Evolutionary conservation across 2,797 vertebrate genomes (phyloP).

Genomic region (Tapera naevia): DNA sequence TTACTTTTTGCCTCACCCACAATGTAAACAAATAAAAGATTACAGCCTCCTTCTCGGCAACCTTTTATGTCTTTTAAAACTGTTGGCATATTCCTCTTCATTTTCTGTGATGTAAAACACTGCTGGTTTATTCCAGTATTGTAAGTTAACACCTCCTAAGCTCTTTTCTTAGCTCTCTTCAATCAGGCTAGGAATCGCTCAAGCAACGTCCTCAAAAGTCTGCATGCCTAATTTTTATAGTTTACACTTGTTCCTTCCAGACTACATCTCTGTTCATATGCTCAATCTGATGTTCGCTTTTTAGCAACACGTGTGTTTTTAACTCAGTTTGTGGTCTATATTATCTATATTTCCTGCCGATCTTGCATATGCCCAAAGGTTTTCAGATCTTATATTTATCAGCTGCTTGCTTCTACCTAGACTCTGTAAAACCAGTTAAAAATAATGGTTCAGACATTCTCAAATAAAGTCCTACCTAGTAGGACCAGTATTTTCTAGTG

Average conservation of each 20-base stretch:
- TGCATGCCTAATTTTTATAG: not conserved
- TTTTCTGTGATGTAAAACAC: not conserved
- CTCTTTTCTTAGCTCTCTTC: not conserved
- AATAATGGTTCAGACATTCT: not conserved
- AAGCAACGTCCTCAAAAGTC: not conserved
- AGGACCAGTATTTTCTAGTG: not conserved
- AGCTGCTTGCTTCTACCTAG: not conserved
- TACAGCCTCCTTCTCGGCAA: not conserved
- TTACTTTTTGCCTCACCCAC: not conserved
- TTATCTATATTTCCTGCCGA: not conserved
- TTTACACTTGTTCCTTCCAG: not conserved
- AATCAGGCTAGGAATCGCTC: not conserved
- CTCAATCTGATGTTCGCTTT: not conserved
- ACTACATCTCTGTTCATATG: not conserved
- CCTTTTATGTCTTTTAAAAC: not conserved
- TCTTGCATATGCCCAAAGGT: not conserved
- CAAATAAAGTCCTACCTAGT: not conserved
- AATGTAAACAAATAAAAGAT: not conserved
- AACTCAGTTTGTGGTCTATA: not conserved
- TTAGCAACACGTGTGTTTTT: not conserved
- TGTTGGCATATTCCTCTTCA: not conserved
- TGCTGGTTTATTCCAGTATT: not conserved
- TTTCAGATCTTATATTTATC: not conserved
- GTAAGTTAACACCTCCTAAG: not conserved
- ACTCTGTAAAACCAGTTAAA: not conserved